A percentile compares a stretch with the other conserved stretches of the same genome.
phyloP scores from a whole-genome alignment of 2,113 vertebrate species.

The Rattus rattus region DNA sequence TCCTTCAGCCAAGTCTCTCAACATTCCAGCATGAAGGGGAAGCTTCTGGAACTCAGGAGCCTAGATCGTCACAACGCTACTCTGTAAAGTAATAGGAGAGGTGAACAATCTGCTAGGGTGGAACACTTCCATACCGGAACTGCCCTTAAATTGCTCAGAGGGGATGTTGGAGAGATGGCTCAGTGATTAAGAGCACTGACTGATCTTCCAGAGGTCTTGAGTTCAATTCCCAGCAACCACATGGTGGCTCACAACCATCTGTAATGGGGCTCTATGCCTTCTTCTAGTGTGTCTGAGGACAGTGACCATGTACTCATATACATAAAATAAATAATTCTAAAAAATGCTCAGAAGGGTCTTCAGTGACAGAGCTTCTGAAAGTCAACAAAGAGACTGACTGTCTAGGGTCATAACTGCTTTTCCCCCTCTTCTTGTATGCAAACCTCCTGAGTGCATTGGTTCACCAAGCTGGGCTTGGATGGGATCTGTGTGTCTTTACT shows the following conservation, averaged over 20 bases:
- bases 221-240: too few species aligned
- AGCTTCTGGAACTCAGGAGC: background rate
- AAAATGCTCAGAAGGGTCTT: background rate
- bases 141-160: background rate
- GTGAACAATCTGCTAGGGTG: background rate
- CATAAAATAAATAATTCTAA: too few species aligned
- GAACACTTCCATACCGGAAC: background rate
- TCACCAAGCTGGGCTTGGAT: background rate
- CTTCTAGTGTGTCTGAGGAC: too few species aligned
- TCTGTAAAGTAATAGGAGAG: too few species aligned
- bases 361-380: background rate
- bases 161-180: too few species aligned
- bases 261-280: too few species aligned
- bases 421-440: background rate
- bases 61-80: background rate
- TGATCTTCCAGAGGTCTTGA: too few species aligned
- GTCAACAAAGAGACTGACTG: background rate
- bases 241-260: too few species aligned
- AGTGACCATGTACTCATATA: too few species aligned
- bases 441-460: background rate
- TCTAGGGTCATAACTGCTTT: background rate
- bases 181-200: too few species aligned
- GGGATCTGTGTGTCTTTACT: background rate
- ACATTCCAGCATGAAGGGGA: background rate
- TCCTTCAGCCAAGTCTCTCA: background rate